Percentiles rank a stretch among this genome's conserved stretches.
These are phyloP conservation scores for Rhincodon typus DNA, from an alignment of 2,797 vertebrate species.

Conservation along the genomic window DNA sequence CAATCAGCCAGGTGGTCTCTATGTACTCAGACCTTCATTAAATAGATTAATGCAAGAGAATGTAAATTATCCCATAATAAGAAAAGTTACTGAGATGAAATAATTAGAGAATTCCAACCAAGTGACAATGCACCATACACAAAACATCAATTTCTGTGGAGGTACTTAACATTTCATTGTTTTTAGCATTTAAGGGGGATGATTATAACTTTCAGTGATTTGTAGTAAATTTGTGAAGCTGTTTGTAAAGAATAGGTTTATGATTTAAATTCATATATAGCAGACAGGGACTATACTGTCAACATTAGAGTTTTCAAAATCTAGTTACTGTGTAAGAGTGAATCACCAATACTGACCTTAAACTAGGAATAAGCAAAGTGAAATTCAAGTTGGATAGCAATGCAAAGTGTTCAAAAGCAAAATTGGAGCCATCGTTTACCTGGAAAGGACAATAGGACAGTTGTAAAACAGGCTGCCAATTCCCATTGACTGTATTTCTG, in stretches of 20 bases:
- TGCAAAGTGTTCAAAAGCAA: background rate
- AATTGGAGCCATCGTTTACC: background rate
- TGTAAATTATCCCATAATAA: slow-evolving; percentile 25
- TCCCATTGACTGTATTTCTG: background rate
- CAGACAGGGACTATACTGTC: too few relatives aligned
- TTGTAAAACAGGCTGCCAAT: background rate
- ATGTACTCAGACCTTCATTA: slow-evolving; percentile 25
- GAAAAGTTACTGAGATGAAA: slow-evolving; percentile 6
- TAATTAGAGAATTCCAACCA: slow-evolving; percentile 1
- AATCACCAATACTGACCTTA: background rate
- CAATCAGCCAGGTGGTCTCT: slow-evolving; percentile 29
- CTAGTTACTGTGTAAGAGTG: background rate
- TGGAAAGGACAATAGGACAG: background rate
- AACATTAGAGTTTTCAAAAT: background rate
- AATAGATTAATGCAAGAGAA: slow-evolving; percentile 31
- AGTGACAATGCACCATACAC: background rate
- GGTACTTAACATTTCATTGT: background rate
- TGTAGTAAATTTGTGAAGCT: background rate
- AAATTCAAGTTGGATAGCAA: background rate
- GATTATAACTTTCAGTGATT: background rate
- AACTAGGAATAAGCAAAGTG: background rate
- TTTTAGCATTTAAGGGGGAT: background rate
- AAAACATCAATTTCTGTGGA: background rate
- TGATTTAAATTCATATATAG: background rate
- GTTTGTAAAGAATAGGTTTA: background rate